phyloP scores from a whole-genome alignment of 2,113 vertebrate species.

The Dipodomys ordii region DNA sequence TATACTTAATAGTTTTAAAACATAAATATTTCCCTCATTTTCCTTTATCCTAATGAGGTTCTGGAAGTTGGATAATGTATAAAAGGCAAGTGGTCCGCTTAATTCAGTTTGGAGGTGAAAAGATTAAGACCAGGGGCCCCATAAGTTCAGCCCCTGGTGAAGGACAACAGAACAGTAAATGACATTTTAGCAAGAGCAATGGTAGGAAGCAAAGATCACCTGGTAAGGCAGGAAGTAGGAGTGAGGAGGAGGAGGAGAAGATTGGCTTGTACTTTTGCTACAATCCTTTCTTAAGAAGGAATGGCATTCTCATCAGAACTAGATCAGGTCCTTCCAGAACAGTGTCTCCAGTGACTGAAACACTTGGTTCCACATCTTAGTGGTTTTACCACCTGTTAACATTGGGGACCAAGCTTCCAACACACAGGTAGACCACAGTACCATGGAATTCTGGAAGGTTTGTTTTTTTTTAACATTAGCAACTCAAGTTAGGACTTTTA shows the following conservation, averaged over 20 bases:
- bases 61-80: not conserved
- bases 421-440: not conserved
- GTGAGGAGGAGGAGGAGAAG: too few species aligned
- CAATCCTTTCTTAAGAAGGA: not conserved
- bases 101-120: not conserved
- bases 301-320: not conserved
- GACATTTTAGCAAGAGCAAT: not conserved
- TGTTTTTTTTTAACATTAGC: not conserved
- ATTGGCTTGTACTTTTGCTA: too few species aligned
- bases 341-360: too few species aligned
- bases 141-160: not conserved
- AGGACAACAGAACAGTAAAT: not conserved
- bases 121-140: too few species aligned
- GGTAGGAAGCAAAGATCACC: not conserved
- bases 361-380: not conserved
- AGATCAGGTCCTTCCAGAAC: not conserved
- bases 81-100: not conserved
- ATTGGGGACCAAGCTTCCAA: not conserved
- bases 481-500: not conserved
- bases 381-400: too few species aligned
- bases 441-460: not conserved
- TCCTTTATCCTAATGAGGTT: not conserved
- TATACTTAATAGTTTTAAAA: not conserved
- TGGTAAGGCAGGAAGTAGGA: not conserved
- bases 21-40: not conserved